These are phyloP conservation scores for Drosophila macrospina DNA, from an alignment of 2,888 invertebrate genomes.

Conservation along the genomic window DNA sequence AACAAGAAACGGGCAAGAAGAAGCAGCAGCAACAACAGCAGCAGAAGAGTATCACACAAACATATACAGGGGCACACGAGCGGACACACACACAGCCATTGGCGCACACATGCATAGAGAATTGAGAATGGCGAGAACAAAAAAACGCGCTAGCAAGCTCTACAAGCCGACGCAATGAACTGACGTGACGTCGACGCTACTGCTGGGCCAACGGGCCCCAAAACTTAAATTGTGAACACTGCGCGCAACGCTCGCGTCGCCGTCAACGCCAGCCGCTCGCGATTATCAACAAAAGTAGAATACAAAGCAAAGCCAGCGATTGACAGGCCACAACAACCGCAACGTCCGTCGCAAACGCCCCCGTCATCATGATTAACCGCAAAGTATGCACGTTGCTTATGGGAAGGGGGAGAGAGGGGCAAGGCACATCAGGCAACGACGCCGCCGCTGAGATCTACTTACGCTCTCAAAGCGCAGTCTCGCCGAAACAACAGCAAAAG, in stretches of 20 bases:
- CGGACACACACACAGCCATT: conserved; percentile 10
- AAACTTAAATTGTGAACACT: conserved; percentile 52
- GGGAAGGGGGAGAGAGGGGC: not conserved
- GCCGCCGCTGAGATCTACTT: conserved; percentile 55
- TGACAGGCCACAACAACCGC: conserved; percentile 69
- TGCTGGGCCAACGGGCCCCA: conserved; percentile 57
- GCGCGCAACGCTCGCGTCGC: conserved; percentile 26
- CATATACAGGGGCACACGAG: conserved; percentile 3
- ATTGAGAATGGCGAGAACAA: conserved; percentile 43
- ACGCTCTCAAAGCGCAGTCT: conserved; percentile 53
- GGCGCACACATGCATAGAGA: conserved; percentile 11
- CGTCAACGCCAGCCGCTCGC: conserved; percentile 42
- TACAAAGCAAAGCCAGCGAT: conserved; percentile 63
- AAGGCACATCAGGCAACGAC: conserved; percentile 3
- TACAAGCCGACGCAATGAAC: conserved; percentile 74
- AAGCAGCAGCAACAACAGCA: conserved; percentile 19
- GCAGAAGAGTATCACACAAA: conserved; percentile 35
- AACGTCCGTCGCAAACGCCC: conserved; percentile 57
- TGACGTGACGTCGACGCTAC: conserved; percentile 67
- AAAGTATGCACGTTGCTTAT: conserved; percentile 42
- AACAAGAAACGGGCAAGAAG: conserved; percentile 54
- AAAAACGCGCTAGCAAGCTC: conserved; percentile 69
- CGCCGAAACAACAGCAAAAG: conserved; percentile 18
- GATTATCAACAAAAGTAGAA: conserved; percentile 67
- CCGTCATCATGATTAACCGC: conserved; percentile 69